Evolutionary conservation across 2,797 vertebrate species (phyloP), one percentile per base, ranked within the genome.

Genomic region (Bovichtus diacanthus): DNA sequence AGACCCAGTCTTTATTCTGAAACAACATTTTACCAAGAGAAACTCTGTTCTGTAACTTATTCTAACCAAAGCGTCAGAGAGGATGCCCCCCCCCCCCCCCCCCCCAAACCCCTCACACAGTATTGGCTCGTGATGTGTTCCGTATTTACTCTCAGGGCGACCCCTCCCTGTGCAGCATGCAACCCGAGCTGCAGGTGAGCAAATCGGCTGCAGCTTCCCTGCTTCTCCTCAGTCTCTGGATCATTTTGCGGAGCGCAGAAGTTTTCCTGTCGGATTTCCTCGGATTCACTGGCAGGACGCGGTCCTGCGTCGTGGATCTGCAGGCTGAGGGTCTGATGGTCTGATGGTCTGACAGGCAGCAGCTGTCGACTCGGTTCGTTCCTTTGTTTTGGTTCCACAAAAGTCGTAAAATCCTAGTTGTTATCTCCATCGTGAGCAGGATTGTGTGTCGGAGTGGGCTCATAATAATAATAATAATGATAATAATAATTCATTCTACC

Each of bases 121-220:
- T 41, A 13, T 9, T 36, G 18, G 41, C 55, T 80, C 47, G 66
- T 58, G 74, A 2, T 72, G 41, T 68, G 34, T 15, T 71, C 65
- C 43, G 63, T 65, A 2, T 71, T 76, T 71, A 39, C 65, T 70
- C 66, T 19, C 74, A 23, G 77, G 72, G 36, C 67, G 23, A 76
- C 77, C 84, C 76, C 86, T 72, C 84, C 88, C 76, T 50, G 85
- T 9, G 61, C 74, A 15, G 62, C 72, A 19, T 64, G 84, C 80
- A 80, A 68, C 71, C 60, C 84, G 79, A 88, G 78, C 84, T 75
- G 79, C 84, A 87, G 88, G 88, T 90, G 90, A 89, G 8, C 78
- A 66, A 53, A 69, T 55, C 70, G 55, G 64, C 67, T 5, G 56
- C 80, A 21, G 67, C 65, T 36, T 46, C 38, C 38, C 16, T 7